Evolutionary conservation across 2,113 vertebrate genomes (phyloP).

Genomic region (Pipra filicauda): DNA sequence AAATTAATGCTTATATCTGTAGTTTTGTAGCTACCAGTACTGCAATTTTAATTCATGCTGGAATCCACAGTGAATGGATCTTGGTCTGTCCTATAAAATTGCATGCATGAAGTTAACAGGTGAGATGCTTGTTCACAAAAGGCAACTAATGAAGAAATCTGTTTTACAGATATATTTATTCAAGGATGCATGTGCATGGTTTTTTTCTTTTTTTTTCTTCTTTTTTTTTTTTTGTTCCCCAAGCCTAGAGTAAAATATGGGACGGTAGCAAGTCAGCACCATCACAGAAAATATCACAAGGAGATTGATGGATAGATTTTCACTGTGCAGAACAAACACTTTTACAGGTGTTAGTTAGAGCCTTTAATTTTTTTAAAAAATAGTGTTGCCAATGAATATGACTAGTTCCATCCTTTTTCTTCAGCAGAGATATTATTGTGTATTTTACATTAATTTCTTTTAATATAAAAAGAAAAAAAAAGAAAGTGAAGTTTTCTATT

Average conservation of each 20-base stretch:
- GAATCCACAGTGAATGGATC: background rate
- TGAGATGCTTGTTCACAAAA: background rate
- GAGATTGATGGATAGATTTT: conserved; percentile 16
- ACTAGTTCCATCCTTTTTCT: conserved; percentile 5
- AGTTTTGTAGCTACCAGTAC: background rate
- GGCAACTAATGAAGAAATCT: background rate
- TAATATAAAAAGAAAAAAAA: background rate
- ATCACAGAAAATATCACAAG: background rate
- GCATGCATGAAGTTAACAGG: background rate
- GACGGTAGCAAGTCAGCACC: background rate
- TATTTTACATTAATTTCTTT: background rate
- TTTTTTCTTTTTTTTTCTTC: background rate
- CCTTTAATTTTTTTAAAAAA: background rate
- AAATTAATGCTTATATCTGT: conserved; percentile 19
- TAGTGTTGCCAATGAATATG: background rate
- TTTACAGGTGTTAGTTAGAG: conserved; percentile 3
- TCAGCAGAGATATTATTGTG: background rate
- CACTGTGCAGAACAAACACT: background rate
- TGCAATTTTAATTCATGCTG: conserved; percentile 24
- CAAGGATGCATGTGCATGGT: background rate
- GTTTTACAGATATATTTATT: background rate
- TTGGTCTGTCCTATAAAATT: background rate
- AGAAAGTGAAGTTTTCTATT: background rate
- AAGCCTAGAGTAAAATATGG: background rate
- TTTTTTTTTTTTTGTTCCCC: background rate